Conservation (phyloP, 2,888 invertebrate species). For the Apocheima hispidaria region DNA sequence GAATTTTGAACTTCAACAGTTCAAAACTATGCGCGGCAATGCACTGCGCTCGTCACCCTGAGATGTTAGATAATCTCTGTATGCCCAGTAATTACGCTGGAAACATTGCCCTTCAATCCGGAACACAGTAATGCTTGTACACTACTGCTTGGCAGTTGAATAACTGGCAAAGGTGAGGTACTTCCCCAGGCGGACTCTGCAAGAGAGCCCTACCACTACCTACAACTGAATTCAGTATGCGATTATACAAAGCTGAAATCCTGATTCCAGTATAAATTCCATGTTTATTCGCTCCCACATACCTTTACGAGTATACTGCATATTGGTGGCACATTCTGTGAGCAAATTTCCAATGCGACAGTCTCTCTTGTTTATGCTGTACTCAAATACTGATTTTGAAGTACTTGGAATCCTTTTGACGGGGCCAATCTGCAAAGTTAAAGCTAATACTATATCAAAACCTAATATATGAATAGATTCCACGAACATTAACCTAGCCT, state of each 20-base stretch:
- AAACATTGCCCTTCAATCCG: too few species aligned
- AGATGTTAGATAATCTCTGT: too few species aligned
- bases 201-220: too few species aligned
- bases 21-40: too few species aligned
- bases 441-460: not conserved
- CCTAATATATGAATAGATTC: not conserved
- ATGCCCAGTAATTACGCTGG: too few species aligned
- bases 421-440: not conserved
- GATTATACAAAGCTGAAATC: conserved; percentile 13
- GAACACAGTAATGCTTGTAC: too few species aligned
- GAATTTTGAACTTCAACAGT: too few species aligned
- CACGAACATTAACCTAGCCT: not conserved
- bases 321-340: conserved; percentile 70
- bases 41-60: too few species aligned
- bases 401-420: conserved; percentile 7
- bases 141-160: too few species aligned
- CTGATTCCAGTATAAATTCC: conserved; percentile 1
- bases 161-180: too few species aligned
- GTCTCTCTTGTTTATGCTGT: not conserved
- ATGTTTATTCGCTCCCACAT: conserved; percentile 7
- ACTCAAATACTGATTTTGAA: conserved; percentile 1
- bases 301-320: conserved; percentile 54
- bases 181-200: too few species aligned
- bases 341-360: conserved; percentile 59
- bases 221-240: conserved; percentile 3